Evolutionary conservation across 1,140 invertebrate genomes (phyloP).

Genomic region (Steinernema khuongi): DNA sequence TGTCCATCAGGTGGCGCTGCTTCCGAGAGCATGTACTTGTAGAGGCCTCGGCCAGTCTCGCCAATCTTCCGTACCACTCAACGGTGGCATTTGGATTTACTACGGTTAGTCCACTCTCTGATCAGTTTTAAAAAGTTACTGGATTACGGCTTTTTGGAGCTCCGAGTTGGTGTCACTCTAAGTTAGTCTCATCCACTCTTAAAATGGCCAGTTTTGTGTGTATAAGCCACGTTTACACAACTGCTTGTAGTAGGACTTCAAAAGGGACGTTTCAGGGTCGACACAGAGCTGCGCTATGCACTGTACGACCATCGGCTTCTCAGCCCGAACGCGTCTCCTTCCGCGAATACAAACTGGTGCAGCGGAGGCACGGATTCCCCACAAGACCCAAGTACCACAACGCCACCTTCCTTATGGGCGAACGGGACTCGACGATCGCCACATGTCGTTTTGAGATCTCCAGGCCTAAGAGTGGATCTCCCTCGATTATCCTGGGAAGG

Average conservation of each 20-base stretch:
- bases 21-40: background rate
- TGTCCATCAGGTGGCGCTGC: background rate
- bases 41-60: too few species aligned
- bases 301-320: background rate
- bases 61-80: background rate
- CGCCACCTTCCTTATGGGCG: background rate
- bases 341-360: background rate
- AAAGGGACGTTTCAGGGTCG: background rate
- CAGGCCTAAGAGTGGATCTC: background rate
- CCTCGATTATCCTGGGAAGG: background rate
- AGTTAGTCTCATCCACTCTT: too few species aligned
- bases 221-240: background rate
- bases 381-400: background rate
- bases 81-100: background rate
- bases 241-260: background rate
- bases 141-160: too few species aligned
- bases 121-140: too few species aligned
- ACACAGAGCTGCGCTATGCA: background rate
- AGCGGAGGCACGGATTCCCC: background rate
- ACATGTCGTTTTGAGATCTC: background rate
- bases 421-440: background rate
- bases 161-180: too few species aligned
- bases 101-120: too few species aligned
- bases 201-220: too few species aligned
- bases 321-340: background rate